phyloP scores from a whole-genome alignment of 92 coral and sea anemone genomes.

The Porites evermanni region DNA sequence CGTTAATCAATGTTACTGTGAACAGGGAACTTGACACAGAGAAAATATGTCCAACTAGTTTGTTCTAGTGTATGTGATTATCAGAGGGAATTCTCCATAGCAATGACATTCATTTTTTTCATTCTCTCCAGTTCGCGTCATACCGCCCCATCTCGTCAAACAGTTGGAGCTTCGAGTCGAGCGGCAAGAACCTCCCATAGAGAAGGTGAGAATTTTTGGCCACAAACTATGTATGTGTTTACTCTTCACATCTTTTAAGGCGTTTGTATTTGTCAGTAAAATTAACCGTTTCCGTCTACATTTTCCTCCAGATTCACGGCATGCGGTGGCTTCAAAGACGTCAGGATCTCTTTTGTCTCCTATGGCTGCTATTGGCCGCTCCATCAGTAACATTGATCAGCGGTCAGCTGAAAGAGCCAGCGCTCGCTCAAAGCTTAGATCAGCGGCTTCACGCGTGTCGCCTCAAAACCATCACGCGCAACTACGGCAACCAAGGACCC shows the following conservation, averaged over 20 bases:
- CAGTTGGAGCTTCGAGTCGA: slow-evolving; percentile 70
- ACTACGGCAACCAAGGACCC: slow-evolving; percentile 75
- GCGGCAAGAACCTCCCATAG: slow-evolving; percentile 83
- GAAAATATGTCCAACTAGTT: too few relatives aligned
- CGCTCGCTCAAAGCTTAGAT: slow-evolving; percentile 74
- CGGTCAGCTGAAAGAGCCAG: slow-evolving; percentile 96
- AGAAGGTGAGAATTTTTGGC: slow-evolving; percentile 70
- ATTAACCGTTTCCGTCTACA: background rate
- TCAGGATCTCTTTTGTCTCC: slow-evolving; percentile 81
- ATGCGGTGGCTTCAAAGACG: slow-evolving; percentile 76
- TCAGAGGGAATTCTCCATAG: too few relatives aligned
- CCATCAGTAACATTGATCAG: slow-evolving; percentile 92
- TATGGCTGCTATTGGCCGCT: slow-evolving; percentile 90
- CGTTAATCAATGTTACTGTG: too few relatives aligned
- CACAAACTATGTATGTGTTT: too few relatives aligned
- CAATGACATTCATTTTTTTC: background rate
- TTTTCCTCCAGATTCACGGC: slow-evolving; percentile 65
- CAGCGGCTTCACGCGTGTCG: slow-evolving; percentile 67
- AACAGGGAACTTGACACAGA: too few relatives aligned
- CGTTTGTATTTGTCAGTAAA: background rate
- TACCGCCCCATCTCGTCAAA: slow-evolving; percentile 63
- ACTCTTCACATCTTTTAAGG: background rate
- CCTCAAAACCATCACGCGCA: slow-evolving; percentile 64
- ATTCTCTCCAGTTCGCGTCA: slow-evolving; percentile 23
- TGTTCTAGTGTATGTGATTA: too few relatives aligned